Base-by-base conservation (phyloP, 2,113 vertebrate genomes). In the Xiphophorus couchianus region DNA sequence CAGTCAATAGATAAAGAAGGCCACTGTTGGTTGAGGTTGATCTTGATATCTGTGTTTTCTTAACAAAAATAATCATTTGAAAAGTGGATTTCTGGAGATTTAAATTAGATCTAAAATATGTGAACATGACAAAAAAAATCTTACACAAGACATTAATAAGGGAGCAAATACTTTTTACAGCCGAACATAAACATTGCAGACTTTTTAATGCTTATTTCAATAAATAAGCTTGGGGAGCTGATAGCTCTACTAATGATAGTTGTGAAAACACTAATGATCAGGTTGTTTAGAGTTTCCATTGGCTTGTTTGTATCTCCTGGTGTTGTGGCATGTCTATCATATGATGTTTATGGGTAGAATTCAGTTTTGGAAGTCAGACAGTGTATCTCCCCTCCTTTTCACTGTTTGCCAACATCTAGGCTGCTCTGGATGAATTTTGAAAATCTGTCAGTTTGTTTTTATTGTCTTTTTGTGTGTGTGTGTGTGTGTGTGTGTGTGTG, bases 371-470 rank as follows among this genome's bases (percentile, higher is more conserved):
- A 69, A 29, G 62, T 14, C 15, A 66, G 13, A 35, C 19, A 29
- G 17, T 39, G 8, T 19, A 27, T 80, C 7, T 29, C 29, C 30
- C 7, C 5, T 25, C 44, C 30, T 28, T 37, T 73, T 51, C 2
- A 48, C 33, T n/a, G 48, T 69, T 77, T 35, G 44, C 8, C 27
- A 15, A 39, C 35, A 72, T 64, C 29, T 9, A 19, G 22, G 7
- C 48, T 64, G 51, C 58, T 11, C 63, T 60, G 3, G 2, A 35
- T 81, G 37, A 35, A 58, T 58, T 37, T 62, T 66, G 58, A 51
- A 48, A 35, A 39, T 67, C 64, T 69, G 17, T 29, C 31, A 8
- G 14, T 54, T 75, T 80, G 7, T 27, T 63, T 74, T 5, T 71
- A 70, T 19, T 19, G 15, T 5, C 4, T 12, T 42, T 8, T 6